A percentile compares a stretch with the other conserved stretches of the same genome.
Conservation (phyloP, 1,140 invertebrate genomes). For the Zaprionus vittiger region DNA sequence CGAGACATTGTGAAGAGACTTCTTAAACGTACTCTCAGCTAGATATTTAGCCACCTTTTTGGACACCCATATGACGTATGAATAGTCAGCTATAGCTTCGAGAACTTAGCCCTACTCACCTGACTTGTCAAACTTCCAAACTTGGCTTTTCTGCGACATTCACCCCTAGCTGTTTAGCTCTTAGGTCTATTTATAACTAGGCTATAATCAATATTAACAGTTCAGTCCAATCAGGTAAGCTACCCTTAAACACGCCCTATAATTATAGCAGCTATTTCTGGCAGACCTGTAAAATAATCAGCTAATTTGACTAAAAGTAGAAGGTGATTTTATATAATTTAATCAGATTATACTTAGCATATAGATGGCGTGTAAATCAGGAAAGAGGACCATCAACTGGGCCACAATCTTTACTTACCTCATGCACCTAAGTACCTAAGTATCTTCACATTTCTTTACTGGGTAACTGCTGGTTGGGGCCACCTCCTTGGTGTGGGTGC, state of each 20-base stretch:
- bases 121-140: neutral
- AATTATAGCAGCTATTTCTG: neutral
- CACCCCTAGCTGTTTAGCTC: neutral
- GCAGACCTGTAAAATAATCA: neutral
- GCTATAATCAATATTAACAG: conserved; percentile 1
- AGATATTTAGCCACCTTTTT: too few species aligned
- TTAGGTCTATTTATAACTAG: neutral
- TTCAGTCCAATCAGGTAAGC: neutral
- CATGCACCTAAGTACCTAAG: neutral
- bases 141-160: neutral
- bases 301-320: neutral
- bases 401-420: too few species aligned
- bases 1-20: neutral
- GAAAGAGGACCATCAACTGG: too few species aligned
- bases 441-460: neutral
- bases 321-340: neutral
- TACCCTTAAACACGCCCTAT: neutral
- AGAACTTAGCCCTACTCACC: neutral
- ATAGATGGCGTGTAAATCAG: too few species aligned
- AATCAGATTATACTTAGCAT: neutral
- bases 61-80: neutral
- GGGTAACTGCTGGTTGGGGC: neutral
- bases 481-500: neutral
- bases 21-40: too few species aligned
- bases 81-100: neutral